These are phyloP conservation scores for Aurelia sp. DNA, from an alignment of 30 jellyfish, hydroid and myxozoan genomes.

Conservation along the genomic window DNA sequence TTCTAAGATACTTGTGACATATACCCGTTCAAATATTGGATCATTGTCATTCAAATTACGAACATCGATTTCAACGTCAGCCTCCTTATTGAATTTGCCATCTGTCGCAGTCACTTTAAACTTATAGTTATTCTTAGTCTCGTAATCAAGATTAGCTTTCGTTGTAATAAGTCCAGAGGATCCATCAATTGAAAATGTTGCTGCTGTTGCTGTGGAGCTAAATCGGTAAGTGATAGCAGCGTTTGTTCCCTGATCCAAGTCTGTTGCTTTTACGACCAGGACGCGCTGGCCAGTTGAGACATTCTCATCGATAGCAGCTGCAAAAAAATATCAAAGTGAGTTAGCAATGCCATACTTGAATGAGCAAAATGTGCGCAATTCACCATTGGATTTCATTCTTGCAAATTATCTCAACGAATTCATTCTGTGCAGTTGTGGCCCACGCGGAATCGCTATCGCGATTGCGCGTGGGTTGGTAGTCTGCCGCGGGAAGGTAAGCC, in stretches of 20 bases:
- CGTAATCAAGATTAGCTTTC: conserved; percentile 69
- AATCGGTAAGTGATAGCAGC: conserved; percentile 64
- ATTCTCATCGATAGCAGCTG: conserved; percentile 63
- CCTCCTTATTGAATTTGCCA: conserved; percentile 54
- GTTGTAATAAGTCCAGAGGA: conserved; percentile 57
- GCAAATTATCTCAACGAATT: too few relatives aligned
- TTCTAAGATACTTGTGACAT: conserved; percentile 50
- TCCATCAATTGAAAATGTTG: conserved; percentile 54
- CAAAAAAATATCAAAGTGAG: not conserved
- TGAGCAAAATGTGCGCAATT: too few relatives aligned
- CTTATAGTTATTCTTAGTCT: conserved; percentile 42
- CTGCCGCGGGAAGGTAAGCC: too few relatives aligned
- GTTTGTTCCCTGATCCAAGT: conserved; percentile 72
- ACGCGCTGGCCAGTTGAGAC: conserved; percentile 20
- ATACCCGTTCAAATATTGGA: conserved; percentile 64
- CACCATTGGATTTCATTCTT: too few relatives aligned
- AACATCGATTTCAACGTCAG: conserved; percentile 58
- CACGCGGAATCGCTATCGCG: too few relatives aligned
- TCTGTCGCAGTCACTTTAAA: conserved; percentile 82
- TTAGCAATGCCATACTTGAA: too few relatives aligned
- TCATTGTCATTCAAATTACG: conserved; percentile 79
- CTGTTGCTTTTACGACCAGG: conserved; percentile 62
- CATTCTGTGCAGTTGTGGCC: too few relatives aligned
- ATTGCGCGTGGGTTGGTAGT: too few relatives aligned
- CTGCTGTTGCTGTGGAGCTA: conserved; percentile 28